Percentiles rank a stretch among this genome's conserved stretches.
Conservation (phyloP, 2,113 vertebrate genomes). For the Pipra filicauda region DNA sequence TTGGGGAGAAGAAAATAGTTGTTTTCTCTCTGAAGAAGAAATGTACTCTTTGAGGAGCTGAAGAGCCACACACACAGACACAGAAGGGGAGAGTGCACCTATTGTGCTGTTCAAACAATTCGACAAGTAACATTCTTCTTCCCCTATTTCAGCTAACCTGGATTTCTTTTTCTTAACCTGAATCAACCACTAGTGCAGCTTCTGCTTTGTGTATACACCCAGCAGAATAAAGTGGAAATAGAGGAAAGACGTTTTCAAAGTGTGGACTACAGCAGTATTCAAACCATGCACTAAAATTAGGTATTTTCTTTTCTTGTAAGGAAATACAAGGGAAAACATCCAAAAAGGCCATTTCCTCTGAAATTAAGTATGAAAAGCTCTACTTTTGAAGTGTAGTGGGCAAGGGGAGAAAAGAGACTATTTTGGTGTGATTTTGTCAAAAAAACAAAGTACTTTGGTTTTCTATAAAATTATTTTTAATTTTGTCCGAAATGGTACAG, state of each 20-base stretch:
- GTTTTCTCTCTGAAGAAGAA: constrained; percentile 13
- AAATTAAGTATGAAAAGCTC: not conserved
- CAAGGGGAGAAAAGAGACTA: not conserved
- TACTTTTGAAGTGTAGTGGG: not conserved
- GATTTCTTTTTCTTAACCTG: not conserved
- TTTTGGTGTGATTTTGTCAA: not conserved
- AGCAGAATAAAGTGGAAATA: not conserved
- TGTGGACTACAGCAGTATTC: not conserved
- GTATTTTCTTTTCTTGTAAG: not conserved
- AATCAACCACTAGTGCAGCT: not conserved
- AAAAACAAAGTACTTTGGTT: not conserved
- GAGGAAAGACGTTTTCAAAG: not conserved
- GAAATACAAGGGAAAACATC: not conserved
- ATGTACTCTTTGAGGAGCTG: not conserved
- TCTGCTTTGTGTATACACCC: not conserved
- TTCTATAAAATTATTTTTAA: not conserved
- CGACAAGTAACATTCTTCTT: not conserved
- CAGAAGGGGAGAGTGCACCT: not conserved
- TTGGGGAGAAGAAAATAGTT: not conserved
- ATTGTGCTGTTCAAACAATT: constrained; percentile 18
- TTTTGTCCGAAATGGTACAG: not conserved
- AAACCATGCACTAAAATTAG: not conserved
- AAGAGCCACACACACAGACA: not conserved
- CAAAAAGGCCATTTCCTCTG: not conserved
- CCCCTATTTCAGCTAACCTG: not conserved